Conservation (phyloP, 2,888 invertebrate species). For the Melieria crassipennis region DNA sequence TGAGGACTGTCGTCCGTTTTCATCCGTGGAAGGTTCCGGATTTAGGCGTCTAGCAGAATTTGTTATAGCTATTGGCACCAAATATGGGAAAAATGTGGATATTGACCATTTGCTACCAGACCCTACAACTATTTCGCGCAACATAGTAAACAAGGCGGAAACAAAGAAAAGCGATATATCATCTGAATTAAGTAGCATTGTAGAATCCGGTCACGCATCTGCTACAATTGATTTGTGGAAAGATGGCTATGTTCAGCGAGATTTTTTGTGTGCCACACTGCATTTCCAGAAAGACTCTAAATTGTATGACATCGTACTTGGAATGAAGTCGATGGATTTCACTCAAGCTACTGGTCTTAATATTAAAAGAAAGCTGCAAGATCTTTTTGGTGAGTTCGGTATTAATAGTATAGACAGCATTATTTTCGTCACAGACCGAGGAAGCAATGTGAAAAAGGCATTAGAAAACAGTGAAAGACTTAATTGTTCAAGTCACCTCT, state of each 20-base stretch:
- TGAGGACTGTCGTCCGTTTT: not conserved
- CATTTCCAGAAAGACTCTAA: too few species aligned
- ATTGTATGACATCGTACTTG: conserved; percentile 1
- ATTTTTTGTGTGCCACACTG: too few species aligned
- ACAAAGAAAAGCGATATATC: not conserved
- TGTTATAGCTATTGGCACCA: conserved; percentile 5
- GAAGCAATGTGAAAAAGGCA: conserved; percentile 1
- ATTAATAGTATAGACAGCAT: not conserved
- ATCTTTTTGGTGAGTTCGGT: conserved; percentile 6
- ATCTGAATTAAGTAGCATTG: not conserved
- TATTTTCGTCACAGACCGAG: conserved; percentile 9
- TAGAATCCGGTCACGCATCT: conserved; percentile 7
- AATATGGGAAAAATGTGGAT: conserved; percentile 3
- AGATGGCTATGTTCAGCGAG: not conserved
- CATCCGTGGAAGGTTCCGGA: not conserved
- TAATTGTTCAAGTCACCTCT: conserved; percentile 32
- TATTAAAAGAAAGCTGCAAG: not conserved
- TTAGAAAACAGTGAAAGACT: not conserved
- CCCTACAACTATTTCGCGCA: too few species aligned
- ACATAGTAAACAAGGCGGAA: not conserved
- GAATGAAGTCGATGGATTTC: conserved; percentile 18
- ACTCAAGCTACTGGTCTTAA: not conserved
- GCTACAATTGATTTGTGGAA: not conserved
- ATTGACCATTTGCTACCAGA: not conserved
- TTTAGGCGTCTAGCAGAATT: not conserved